These are phyloP conservation scores for Ectemnius cavifrons DNA, from an alignment of 2,888 invertebrate species.

Conservation along the genomic window DNA sequence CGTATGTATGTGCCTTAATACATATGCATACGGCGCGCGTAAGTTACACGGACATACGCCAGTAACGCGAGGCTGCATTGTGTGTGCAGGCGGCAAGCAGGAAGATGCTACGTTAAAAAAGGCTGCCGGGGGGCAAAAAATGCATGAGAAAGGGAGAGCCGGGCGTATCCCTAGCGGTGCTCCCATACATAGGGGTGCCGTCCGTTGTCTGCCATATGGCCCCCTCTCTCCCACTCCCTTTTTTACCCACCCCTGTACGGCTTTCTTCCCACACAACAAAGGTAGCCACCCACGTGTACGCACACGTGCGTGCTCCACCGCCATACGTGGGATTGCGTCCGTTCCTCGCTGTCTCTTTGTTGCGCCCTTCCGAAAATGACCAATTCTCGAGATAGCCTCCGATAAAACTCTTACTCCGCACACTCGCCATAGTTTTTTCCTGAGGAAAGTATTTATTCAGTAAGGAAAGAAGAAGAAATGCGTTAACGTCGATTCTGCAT, in stretches of 20 bases:
- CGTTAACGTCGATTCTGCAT: background rate
- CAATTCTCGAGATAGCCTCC: constrained; percentile 24
- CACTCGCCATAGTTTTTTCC: background rate
- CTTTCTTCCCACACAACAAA: constrained; percentile 57
- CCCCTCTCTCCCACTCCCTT: constrained; percentile 55
- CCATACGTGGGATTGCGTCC: constrained; percentile 20
- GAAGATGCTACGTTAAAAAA: constrained; percentile 57
- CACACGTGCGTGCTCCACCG: constrained; percentile 29
- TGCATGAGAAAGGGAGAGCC: constrained; percentile 62
- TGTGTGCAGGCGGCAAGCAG: constrained; percentile 53
- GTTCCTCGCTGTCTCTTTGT: background rate
- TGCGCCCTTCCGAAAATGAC: constrained; percentile 35
- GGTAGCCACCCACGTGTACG: constrained; percentile 46
- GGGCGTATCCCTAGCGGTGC: constrained; percentile 57
- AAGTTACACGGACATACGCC: background rate
- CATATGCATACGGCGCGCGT: background rate
- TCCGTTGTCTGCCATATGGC: constrained; percentile 72
- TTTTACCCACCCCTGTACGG: constrained; percentile 58
- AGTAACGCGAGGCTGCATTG: constrained; percentile 13
- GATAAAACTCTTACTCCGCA: background rate
- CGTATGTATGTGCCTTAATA: background rate
- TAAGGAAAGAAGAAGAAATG: background rate
- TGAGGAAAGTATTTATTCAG: constrained; percentile 16
- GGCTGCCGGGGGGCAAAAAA: constrained; percentile 41
- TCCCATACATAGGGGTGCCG: constrained; percentile 65